phyloP scores from a whole-genome alignment of 2,888 invertebrate species.

The Dasypolia templi region DNA sequence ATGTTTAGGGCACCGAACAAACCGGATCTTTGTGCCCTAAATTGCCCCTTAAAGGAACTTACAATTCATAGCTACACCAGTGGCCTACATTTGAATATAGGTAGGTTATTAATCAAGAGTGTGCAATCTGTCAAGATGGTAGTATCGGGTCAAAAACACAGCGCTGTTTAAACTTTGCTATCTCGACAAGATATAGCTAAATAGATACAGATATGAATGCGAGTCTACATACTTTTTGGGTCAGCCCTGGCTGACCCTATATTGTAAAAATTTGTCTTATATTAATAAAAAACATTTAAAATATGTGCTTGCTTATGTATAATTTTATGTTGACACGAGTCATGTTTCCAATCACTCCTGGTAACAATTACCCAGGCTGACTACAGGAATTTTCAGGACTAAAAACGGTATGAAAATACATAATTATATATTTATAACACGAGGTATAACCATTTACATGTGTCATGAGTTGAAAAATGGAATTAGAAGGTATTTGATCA shows the following conservation, averaged over 20 bases:
- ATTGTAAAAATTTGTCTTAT: too few relatives aligned
- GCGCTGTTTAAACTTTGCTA: conserved; percentile 69
- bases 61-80: conserved; percentile 77
- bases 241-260: too few relatives aligned
- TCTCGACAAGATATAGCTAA: conserved; percentile 66
- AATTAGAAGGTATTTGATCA: conserved; percentile 49
- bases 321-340: too few relatives aligned
- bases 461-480: conserved; percentile 49
- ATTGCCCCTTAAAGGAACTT: conserved; percentile 82
- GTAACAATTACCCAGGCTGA: too few relatives aligned
- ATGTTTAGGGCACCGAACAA: conserved; percentile 81
- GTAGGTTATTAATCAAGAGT: conserved; percentile 75
- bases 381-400: conserved; percentile 3
- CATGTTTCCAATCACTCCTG: too few relatives aligned
- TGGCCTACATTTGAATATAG: conserved; percentile 76
- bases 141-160: conserved; percentile 78
- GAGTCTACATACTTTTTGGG: neutral
- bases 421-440: neutral
- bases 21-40: conserved; percentile 86
- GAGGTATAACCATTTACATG: neutral
- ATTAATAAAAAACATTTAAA: too few relatives aligned
- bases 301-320: too few relatives aligned
- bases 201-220: neutral
- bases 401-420: neutral
- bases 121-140: conserved; percentile 78